Conservation (phyloP, 2,113 vertebrate genomes). For the Prionailurus bengalensis region DNA sequence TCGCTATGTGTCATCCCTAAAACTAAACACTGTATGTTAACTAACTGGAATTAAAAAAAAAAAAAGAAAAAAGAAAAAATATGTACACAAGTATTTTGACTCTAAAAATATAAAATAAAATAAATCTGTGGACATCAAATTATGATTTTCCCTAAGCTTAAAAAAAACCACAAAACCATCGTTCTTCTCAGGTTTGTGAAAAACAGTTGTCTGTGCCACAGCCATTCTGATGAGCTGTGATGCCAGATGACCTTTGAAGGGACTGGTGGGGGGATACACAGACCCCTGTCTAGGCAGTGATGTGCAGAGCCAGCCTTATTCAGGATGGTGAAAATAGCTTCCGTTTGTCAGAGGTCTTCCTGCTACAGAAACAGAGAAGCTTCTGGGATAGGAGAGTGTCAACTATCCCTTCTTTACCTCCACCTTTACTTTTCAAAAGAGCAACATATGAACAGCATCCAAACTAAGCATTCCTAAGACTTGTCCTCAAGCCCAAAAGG, state of each 20-base stretch:
- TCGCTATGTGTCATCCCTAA: too few relatives aligned
- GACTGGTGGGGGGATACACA: not conserved
- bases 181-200: not conserved
- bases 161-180: too few relatives aligned
- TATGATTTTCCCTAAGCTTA: too few relatives aligned
- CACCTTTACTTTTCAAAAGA: not conserved
- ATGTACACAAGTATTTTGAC: too few relatives aligned
- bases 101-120: too few relatives aligned
- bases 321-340: not conserved
- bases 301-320: not conserved
- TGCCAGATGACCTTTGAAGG: not conserved
- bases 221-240: not conserved
- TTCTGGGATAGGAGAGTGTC: not conserved
- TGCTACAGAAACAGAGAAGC: not conserved
- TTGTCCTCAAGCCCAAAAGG: conserved; percentile 27
- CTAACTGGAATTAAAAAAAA: too few relatives aligned
- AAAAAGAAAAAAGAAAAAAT: too few relatives aligned
- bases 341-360: not conserved
- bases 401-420: not conserved
- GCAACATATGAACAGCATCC: not conserved
- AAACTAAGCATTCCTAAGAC: not conserved
- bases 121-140: too few relatives aligned
- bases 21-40: too few relatives aligned
- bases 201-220: not conserved
- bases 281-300: not conserved